Evolutionary conservation across 2,888 invertebrate species (phyloP).

Genomic region (Catocala fraxini): DNA sequence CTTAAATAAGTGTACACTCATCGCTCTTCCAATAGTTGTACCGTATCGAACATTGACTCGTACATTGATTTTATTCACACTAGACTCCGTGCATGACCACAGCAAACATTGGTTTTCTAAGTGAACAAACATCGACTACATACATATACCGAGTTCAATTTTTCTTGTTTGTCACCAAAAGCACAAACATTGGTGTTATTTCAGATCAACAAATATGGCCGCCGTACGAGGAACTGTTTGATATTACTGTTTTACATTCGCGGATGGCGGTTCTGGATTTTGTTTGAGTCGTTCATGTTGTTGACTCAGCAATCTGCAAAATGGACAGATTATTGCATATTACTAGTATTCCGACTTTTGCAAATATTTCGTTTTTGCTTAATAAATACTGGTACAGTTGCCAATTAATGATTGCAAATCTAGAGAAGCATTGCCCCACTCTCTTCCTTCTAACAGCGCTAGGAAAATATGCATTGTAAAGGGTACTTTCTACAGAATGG

Average conservation of each 20-base stretch:
- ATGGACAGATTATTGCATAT: too few species aligned
- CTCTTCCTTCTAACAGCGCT: too few species aligned
- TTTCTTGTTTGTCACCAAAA: constrained; percentile 61
- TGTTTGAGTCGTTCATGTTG: background rate
- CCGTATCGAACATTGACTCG: constrained; percentile 6
- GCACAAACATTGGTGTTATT: constrained; percentile 59
- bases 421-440: too few species aligned
- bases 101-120: constrained; percentile 43
- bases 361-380: too few species aligned
- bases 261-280: background rate
- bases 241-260: constrained; percentile 24
- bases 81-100: constrained; percentile 14
- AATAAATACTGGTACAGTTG: too few species aligned
- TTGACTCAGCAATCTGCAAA: too few species aligned
- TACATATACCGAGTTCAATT: constrained; percentile 52
- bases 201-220: constrained; percentile 36
- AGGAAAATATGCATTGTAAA: too few species aligned
- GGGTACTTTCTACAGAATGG: too few species aligned
- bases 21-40: background rate
- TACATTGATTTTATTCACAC: constrained; percentile 18
- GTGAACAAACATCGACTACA: constrained; percentile 46
- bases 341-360: too few species aligned
- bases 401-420: too few species aligned
- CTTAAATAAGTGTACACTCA: background rate
- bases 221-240: constrained; percentile 35